phyloP scores from a whole-genome alignment of 2,113 vertebrate species.

The Callospermophilus lateralis region DNA sequence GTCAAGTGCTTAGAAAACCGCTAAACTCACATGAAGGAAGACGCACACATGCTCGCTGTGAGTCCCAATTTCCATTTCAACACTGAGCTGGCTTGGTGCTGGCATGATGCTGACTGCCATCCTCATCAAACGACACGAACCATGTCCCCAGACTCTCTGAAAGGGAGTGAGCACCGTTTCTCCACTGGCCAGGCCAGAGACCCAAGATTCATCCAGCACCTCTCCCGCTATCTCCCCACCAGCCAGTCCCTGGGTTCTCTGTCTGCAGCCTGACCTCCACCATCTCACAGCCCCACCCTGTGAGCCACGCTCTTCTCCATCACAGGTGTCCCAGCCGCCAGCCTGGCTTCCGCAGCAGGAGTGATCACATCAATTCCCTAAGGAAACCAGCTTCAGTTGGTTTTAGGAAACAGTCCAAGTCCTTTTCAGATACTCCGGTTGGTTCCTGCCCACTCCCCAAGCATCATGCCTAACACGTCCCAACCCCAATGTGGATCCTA shows the following conservation, averaged over 20 bases:
- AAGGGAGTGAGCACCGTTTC: not conserved
- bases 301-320: not conserved
- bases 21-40: not conserved
- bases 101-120: not conserved
- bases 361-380: not conserved
- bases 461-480: not conserved
- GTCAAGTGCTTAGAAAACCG: not conserved
- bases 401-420: not conserved
- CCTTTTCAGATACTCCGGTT: not conserved
- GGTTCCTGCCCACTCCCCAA: not conserved
- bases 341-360: not conserved
- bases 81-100: not conserved
- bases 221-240: not conserved
- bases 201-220: not conserved
- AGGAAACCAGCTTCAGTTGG: not conserved
- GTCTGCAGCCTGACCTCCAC: not conserved
- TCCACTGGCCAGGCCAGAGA: not conserved
- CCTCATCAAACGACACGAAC: not conserved
- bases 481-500: no score
- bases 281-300: not conserved
- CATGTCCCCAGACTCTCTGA: not conserved
- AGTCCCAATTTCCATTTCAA: not conserved
- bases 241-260: not conserved
- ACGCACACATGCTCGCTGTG: not conserved
- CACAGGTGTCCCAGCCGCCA: not conserved